Base-by-base conservation (phyloP, 2,797 vertebrate genomes). In the Peromyscus eremicus region DNA sequence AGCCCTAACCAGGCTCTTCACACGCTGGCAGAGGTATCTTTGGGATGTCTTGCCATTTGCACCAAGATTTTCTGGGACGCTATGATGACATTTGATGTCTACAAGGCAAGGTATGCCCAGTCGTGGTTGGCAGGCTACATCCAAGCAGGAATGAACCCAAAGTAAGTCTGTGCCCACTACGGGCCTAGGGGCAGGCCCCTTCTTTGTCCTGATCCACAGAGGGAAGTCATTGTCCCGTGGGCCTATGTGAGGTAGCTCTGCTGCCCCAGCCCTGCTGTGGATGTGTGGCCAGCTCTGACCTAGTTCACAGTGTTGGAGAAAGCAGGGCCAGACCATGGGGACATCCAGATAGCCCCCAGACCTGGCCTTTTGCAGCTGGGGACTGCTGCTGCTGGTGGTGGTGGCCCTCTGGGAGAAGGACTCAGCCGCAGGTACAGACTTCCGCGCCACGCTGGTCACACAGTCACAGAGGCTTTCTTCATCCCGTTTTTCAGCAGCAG, bases 281-380 rank as follows among this genome's bases (percentile, higher is more conserved):
- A 98, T 98, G 82, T 98, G 97, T 79, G 98, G 98, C 95, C 98
- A 97, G 96, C 98, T 98, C 57, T 70, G 93, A 88, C 97, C 97
- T 86, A 94, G 77, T 75, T 97, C 95, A 77, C 88, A 97, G 95
- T 94, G 73, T 91, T 0, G 7, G 77, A 93, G 92, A 82, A 97
- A 85, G 77, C 92, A 94, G 1, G 92, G 95, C 83, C 89, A 81
- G 43, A 71, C n/a, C 9, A 23, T 21, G 29, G 97, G 95, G 92
- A 96, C 93, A 86, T 79, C 25, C 95, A 98, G 97, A 89, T 55
- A 97, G 29, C 96, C 98, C 96, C 98, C 98, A 70, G 98, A 98
- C 75, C 97, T 97, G 96, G 98, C 96, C 96, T 97, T 98, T 82
- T 96, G 97, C 95, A 62, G 96, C 80, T 29, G 70, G 21, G 75